phyloP scores from a whole-genome alignment of 92 coral and sea anemone species.

The Pocillopora grandis region DNA sequence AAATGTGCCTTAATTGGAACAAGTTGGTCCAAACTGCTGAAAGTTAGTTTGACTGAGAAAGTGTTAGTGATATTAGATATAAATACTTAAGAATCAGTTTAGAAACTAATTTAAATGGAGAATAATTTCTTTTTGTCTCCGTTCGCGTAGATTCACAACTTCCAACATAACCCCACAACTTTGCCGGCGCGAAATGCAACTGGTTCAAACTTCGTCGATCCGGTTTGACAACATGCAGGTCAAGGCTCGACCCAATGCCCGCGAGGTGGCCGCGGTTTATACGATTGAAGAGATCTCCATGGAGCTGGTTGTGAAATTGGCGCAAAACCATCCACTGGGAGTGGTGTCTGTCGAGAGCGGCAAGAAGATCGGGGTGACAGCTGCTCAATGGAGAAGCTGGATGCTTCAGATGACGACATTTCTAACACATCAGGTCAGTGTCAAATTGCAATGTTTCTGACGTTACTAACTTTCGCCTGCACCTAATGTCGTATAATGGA shows the following conservation, averaged over 20 bases:
- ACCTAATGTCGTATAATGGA: no score
- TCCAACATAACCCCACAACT: conserved; percentile 78
- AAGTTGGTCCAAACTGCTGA: no score
- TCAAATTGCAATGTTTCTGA: no score
- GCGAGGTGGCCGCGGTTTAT: conserved; percentile 98
- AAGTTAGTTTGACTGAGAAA: no score
- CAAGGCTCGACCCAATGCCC: conserved; percentile 92
- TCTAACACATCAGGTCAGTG: conserved; percentile 86
- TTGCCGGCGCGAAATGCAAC: conserved; percentile 87
- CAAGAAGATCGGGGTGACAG: conserved; percentile 85
- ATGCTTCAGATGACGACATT: conserved; percentile 96
- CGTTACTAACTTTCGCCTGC: no score
- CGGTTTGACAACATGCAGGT: conserved; percentile 92
- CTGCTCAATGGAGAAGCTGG: conserved; percentile 97
- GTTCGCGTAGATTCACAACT: conserved; percentile 72
- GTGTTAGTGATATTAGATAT: no score
- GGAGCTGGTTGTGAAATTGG: conserved; percentile 94
- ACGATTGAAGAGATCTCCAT: conserved; percentile 94
- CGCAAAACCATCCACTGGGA: conserved; percentile 94
- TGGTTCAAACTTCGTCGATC: conserved; percentile 78
- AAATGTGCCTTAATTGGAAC: no score
- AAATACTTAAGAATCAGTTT: no score
- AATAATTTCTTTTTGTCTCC: not conserved
- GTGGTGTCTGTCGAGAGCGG: conserved; percentile 92
- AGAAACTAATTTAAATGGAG: no score